Conservation (phyloP, 2,113 vertebrate species). For the Oncorhynchus kisutch region DNA sequence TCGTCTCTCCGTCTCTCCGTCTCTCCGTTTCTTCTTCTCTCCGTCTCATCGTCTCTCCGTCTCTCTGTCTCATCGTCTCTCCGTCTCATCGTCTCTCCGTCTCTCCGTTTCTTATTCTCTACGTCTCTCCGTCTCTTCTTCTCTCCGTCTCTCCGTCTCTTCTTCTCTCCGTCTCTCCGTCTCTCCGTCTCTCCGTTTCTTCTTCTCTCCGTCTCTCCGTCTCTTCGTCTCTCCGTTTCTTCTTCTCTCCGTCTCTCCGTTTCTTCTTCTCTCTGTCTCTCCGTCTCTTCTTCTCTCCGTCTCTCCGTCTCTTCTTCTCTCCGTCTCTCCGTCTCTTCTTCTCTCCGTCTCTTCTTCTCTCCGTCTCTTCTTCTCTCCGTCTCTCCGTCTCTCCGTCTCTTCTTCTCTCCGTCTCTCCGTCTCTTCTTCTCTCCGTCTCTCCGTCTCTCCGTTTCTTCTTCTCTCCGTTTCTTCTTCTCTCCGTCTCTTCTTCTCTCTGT, state of each 20-base stretch:
- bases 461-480: not conserved
- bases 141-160: not conserved
- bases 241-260: not conserved
- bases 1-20: too few relatives aligned
- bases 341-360: not conserved
- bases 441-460: too few relatives aligned
- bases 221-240: too few relatives aligned
- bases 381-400: not conserved
- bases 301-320: slow-evolving; percentile 9
- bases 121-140: too few relatives aligned
- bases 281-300: too few relatives aligned
- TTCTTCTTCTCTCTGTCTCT: too few relatives aligned
- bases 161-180: not conserved
- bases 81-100: not conserved
- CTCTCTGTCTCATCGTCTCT: not conserved
- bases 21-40: not conserved
- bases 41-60: slow-evolving; percentile 1
- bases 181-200: too few relatives aligned
- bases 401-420: too few relatives aligned
- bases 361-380: too few relatives aligned
- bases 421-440: not conserved
- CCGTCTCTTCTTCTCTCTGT: too few relatives aligned
- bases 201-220: too few relatives aligned
- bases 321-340: not conserved
- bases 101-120: not conserved